phyloP scores from a whole-genome alignment of 2,888 invertebrate species.

The Antheraea yamamai region DNA sequence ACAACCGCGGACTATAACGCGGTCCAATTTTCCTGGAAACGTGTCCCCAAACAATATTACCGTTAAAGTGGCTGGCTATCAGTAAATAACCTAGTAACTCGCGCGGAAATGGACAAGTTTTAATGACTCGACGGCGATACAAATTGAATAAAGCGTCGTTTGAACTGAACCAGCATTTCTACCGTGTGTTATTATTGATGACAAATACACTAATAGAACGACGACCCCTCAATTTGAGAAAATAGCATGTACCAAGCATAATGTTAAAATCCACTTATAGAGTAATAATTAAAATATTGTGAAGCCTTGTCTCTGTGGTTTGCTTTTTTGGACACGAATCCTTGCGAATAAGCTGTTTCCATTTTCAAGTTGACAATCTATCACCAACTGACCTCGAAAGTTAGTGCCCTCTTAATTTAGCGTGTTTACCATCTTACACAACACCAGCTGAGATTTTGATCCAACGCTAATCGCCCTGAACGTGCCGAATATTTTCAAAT shows the following conservation, averaged over 20 bases:
- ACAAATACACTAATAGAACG: background rate
- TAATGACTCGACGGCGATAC: conserved; percentile 51
- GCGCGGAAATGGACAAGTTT: conserved; percentile 53
- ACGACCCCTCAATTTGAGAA: background rate
- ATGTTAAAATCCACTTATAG: background rate
- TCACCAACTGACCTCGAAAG: too few species aligned
- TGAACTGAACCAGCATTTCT: background rate
- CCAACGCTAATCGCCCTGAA: too few species aligned
- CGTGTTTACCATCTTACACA: too few species aligned
- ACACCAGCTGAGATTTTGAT: too few species aligned
- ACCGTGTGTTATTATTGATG: background rate
- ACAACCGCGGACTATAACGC: background rate
- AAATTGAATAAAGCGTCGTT: conserved; percentile 44
- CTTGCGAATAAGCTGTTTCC: too few species aligned
- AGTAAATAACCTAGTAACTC: conserved; percentile 32
- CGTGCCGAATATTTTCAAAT: too few species aligned
- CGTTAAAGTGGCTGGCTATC: conserved; percentile 37
- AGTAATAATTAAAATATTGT: too few species aligned
- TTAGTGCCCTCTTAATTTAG: too few species aligned
- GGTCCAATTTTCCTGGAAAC: background rate
- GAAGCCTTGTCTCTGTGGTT: too few species aligned
- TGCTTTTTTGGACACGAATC: too few species aligned
- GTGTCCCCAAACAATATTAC: conserved; percentile 37
- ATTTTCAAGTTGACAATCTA: too few species aligned
- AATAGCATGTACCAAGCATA: background rate